phyloP scores from a whole-genome alignment of 2,113 vertebrate genomes.

The Puffinus mauretanicus region DNA sequence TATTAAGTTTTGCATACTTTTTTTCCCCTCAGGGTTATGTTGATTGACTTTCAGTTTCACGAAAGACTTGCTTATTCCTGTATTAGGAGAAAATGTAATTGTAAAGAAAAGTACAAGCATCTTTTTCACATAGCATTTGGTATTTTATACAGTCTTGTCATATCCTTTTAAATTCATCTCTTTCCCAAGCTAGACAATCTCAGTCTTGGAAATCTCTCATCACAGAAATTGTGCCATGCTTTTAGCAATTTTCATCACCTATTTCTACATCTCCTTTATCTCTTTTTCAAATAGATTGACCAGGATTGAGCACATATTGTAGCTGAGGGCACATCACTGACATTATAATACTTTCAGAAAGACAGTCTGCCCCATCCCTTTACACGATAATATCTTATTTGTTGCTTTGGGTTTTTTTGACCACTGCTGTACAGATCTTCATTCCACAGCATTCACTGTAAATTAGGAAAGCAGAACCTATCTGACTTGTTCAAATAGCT shows the following conservation, averaged over 20 bases:
- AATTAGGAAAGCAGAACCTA: not conserved
- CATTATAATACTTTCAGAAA: not conserved
- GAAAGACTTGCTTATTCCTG: not conserved
- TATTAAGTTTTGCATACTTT: not conserved
- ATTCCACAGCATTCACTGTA: not conserved
- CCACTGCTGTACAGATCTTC: not conserved
- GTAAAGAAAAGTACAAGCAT: not conserved
- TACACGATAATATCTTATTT: not conserved
- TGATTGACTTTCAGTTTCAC: not conserved
- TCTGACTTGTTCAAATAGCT: not conserved
- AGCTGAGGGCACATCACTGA: not conserved
- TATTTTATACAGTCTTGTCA: not conserved
- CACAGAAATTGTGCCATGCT: not conserved
- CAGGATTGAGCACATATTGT: not conserved
- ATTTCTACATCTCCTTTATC: not conserved
- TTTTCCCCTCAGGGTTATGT: not conserved
- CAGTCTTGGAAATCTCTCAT: not conserved
- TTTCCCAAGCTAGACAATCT: not conserved
- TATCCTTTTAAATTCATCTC: not conserved
- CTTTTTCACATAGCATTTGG: not conserved
- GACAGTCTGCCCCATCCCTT: not conserved
- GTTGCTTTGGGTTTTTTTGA: not conserved
- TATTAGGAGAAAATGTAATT: not conserved
- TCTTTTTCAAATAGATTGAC: not conserved
- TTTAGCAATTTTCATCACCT: not conserved